Conservation (phyloP, 2,888 invertebrate species). For the Chrysodeixis includens region DNA sequence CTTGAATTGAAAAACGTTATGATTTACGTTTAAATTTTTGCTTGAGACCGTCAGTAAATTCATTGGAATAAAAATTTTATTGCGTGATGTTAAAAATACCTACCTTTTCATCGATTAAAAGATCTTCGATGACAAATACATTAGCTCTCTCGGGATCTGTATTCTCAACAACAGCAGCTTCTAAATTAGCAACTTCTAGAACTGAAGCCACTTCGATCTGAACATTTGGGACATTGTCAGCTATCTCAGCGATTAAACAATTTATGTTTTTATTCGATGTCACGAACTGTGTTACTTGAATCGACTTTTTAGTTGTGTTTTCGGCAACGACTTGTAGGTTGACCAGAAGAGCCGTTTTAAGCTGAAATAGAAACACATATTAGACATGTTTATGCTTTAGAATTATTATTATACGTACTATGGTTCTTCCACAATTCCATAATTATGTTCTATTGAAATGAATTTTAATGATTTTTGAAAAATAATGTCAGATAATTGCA, state of each 20-base stretch:
- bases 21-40: neutral
- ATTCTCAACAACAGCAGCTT: conserved; percentile 33
- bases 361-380: conserved; percentile 57
- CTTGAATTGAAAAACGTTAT: neutral
- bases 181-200: conserved; percentile 34
- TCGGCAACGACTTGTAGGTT: conserved; percentile 70
- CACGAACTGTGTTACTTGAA: conserved; percentile 61
- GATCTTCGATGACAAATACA: conserved; percentile 65
- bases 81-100: conserved; percentile 10
- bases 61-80: neutral
- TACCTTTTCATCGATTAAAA: conserved; percentile 67
- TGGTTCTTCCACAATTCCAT: too few species aligned
- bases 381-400: too few species aligned
- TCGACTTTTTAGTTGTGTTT: conserved; percentile 50
- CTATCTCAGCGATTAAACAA: conserved; percentile 54
- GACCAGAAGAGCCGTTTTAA: conserved; percentile 65
- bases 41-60: neutral
- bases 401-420: too few species aligned
- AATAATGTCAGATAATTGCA: too few species aligned
- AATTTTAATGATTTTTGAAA: too few species aligned
- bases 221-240: conserved; percentile 45
- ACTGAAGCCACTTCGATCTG: conserved; percentile 43
- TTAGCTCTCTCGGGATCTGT: conserved; percentile 48
- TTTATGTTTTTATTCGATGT: conserved; percentile 48
- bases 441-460: too few species aligned